Percentiles rank a stretch among this genome's conserved stretches.
These are phyloP conservation scores for Micrasema longulum DNA, from an alignment of 1,140 invertebrate genomes.

Conservation along the genomic window DNA sequence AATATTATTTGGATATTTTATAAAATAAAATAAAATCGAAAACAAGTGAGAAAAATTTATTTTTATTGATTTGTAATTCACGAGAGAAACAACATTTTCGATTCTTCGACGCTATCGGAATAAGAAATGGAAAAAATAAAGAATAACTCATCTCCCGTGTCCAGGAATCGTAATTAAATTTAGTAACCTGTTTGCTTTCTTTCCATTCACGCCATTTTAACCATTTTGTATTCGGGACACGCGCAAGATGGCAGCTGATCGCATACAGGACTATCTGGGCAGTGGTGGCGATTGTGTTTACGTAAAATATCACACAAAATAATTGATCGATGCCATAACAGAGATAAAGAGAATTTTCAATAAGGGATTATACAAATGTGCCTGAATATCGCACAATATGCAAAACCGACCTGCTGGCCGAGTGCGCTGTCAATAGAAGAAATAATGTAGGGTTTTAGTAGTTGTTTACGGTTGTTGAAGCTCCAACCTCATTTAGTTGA, in stretches of 20 bases:
- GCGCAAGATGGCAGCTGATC: slow-evolving; percentile 34
- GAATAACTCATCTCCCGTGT: slow-evolving; percentile 28
- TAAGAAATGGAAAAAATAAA: slow-evolving; percentile 8
- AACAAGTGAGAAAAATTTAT: background rate
- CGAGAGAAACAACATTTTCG: slow-evolving; percentile 8
- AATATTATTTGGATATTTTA: no score
- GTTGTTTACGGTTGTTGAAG: no score
- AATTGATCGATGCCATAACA: no score
- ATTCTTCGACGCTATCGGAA: background rate
- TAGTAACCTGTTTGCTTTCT: slow-evolving; percentile 51
- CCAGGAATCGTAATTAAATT: slow-evolving; percentile 48
- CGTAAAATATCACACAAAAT: no score
- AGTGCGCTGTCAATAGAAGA: no score
- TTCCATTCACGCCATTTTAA: slow-evolving; percentile 7
- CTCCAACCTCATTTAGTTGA: no score
- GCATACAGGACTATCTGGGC: background rate
- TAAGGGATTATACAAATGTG: no score
- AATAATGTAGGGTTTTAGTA: no score
- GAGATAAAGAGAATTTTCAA: no score
- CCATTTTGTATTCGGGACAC: slow-evolving; percentile 21
- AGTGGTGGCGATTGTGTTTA: no score
- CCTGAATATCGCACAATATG: no score
- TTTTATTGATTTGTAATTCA: slow-evolving; percentile 15
- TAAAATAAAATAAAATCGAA: background rate
- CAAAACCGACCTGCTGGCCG: no score